Conservation (phyloP, 2,113 vertebrate species). For the Proteles cristata region DNA sequence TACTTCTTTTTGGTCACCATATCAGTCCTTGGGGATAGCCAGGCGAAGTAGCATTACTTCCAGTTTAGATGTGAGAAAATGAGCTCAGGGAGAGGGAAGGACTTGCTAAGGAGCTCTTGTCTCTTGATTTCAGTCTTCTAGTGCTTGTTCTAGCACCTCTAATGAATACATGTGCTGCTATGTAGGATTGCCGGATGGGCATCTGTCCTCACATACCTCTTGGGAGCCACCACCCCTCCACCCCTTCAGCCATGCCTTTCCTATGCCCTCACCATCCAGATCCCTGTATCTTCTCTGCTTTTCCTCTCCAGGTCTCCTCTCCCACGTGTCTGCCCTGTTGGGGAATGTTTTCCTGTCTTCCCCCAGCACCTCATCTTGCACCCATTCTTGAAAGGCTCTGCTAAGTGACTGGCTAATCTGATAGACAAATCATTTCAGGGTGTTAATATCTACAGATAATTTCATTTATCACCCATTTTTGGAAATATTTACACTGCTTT, state of each 20-base stretch:
- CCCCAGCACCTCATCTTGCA: background rate
- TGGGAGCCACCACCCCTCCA: background rate
- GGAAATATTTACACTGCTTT: conserved; percentile 34
- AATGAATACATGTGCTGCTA: background rate
- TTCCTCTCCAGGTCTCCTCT: background rate
- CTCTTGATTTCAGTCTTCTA: background rate
- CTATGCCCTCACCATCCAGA: background rate
- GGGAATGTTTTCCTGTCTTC: background rate
- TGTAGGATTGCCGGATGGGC: background rate
- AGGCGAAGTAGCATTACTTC: background rate
- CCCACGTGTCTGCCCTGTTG: background rate
- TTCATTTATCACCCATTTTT: background rate
- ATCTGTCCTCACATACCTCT: background rate
- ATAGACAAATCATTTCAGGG: background rate
- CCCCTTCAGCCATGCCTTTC: background rate
- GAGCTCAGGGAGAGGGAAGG: background rate
- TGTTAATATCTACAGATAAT: background rate
- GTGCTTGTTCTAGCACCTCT: background rate
- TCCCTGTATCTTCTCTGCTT: background rate
- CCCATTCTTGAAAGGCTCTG: background rate
- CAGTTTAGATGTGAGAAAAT: background rate
- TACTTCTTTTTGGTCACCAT: background rate
- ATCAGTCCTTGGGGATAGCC: background rate
- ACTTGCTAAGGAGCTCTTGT: background rate
- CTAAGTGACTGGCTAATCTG: conserved; percentile 26